Base-by-base conservation (phyloP, 2,888 invertebrate genomes). In the Brassicogethes aeneus region DNA sequence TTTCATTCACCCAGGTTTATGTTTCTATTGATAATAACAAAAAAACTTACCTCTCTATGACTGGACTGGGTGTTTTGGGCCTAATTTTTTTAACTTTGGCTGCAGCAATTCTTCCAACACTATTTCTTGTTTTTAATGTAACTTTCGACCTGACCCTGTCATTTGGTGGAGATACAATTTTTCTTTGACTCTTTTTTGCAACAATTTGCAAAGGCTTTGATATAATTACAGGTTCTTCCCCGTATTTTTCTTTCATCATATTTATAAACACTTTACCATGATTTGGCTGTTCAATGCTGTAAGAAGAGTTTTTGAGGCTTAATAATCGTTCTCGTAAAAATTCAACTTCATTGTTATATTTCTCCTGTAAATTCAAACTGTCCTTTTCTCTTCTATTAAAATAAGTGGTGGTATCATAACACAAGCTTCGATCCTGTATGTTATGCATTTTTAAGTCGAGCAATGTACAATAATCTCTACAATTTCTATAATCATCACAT, bases 381-480 rank as follows among this genome's bases (percentile, higher is more conserved):
- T 66, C 61, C 13, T 52, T 47, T 31, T 50, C 52, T 47, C 56
- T 12, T 5, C 8, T 60, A 54, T 65, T 59, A 46, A 66, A 67
- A 51, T 61, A 66, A 1, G 66, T 65, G 36, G 56, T 53, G 2
- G 66, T 66, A 41, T 64, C 59, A 40, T 53, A 62, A 45, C 55
- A 57, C 15, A 56, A 17, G 10, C 41, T 51, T 12, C 36, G 40
- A 32, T 50, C 46, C 8, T 46, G 39, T 29, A 48, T 37, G 36
- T 46, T 41, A 15, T 55, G 54, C 10, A 48, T 39, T 41, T 53
- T 51, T 16, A 52, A 48, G 39, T 54, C 50, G 5, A 48, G 39
- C 16, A 54, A 37, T n/a, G 48, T 42, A 36, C 54, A 53, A 43
- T 44, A 53, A 39, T 54, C 54, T 37, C 41, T 41, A 34, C 52